Base-by-base conservation (phyloP, 2,797 vertebrate species). In the Apodemus agrarius region DNA sequence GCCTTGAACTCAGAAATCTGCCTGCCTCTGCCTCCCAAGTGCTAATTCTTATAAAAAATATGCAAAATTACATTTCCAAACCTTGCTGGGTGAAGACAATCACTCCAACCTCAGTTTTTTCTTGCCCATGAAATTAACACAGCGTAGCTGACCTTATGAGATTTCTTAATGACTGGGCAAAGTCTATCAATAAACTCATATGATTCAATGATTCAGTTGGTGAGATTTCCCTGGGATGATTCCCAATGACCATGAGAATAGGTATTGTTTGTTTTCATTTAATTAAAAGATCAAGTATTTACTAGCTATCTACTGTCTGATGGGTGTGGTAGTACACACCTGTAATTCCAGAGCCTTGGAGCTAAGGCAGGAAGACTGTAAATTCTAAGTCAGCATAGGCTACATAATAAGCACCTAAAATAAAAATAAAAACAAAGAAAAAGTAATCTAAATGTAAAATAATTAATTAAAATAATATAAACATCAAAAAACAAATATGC, bases 221-320 rank as follows among this genome's bases (percentile, higher is more conserved):
- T 90, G 74, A 34, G 84, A 82, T 89, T 69, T 90, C 31, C 43
- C 49, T 95, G 83, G 78, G 59, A 10, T 91, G 76, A 72, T 72
- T 59, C 61, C 40, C 89, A 76, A 75, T 75, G 54, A 29, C 46
- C n/a, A 85, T 26, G 34, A 96, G 37, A 74, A 93, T 74, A 6
- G 11, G 65, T 76, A 0, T 80, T 93, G 17, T 72, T 86, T 89
- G 1, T 34, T 74, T 46, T 63, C 88, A 91, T 4, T 92, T 89
- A 79, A 65, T 79, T 90, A 91, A 95, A 91, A 92, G 31, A 91
- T 80, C 24, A 93, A 96, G 89, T 72, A 87, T 86, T 90, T 76
- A 81, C 21, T 54, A 78, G 29, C 89, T 91, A 88, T 61, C 14
- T 13, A 90, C 40, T 34, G 40, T 89, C 52, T 43, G 26, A 22